Evolutionary conservation across 2,797 vertebrate species (phyloP), one percentile per base, ranked within the genome.

Genomic region (Eupleurogrammus muticus): DNA sequence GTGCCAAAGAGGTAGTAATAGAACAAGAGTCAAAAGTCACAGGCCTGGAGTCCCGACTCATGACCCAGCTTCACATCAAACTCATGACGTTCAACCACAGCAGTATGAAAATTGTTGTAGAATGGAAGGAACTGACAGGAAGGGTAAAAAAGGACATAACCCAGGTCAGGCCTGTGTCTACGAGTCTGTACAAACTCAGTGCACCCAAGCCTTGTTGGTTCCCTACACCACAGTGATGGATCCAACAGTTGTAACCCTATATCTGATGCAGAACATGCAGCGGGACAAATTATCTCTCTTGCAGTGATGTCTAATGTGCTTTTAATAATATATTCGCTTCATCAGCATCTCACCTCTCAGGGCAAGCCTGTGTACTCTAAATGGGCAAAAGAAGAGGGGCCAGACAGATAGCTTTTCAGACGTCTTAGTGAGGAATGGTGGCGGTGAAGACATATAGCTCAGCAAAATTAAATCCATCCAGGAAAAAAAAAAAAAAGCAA

Each of bases 301-400:
- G 12, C 72, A 64, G 52, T 58, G 70, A 79, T 79, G 81, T 78
- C 86, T 91, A 89, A 92, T 91, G 89, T 14, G 16, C 86, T 90
- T 87, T 92, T 88, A 91, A 92, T 92, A 92, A 93, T 81, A 90
- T 70, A 90, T 90, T 81, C 38, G 82, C 87, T 75, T 84, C 82
- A 86, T 93, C 90, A 90, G 90, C 89, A 84, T 80, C 80, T 87
- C 75, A 86, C 75, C 72, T 86, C 66, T 77, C 70, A 57, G 58
- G 54, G 70, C 62, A 20, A 36, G 75, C 53, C 47, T 63, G 75
- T 77, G 14, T 73, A 64, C 76, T 70, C 62, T 71, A 75, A 80
- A 79, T 67, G 70, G 70, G 57, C 53, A 64, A 56, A 75, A 68
- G 66, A 73, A 62, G 76, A 38, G 46, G 42, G 52, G 61, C 32